Evolutionary conservation across 2,113 vertebrate species (phyloP).

Genomic region (Trogon melanurus): DNA sequence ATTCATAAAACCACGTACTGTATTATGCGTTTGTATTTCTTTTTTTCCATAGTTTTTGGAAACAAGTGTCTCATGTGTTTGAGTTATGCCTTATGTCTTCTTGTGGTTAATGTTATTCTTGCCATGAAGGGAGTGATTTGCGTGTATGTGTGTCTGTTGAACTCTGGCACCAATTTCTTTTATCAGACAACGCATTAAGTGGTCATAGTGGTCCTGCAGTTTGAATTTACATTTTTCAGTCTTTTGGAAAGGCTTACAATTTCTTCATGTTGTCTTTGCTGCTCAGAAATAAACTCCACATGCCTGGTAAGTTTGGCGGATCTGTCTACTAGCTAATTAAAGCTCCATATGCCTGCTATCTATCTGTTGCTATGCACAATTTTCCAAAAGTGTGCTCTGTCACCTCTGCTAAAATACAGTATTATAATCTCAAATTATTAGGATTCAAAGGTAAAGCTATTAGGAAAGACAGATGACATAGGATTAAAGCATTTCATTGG

Average conservation of each 20-base stretch:
- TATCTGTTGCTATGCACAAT: background rate
- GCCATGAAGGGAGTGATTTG: background rate
- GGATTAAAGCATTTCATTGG: background rate
- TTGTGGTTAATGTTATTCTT: background rate
- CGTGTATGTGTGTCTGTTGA: background rate
- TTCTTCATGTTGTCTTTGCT: background rate
- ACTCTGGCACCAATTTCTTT: background rate
- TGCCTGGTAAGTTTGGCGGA: background rate
- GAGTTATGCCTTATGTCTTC: background rate
- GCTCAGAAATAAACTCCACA: background rate
- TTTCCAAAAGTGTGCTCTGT: background rate
- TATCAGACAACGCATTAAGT: background rate
- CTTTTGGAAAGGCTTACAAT: background rate
- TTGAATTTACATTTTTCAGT: background rate
- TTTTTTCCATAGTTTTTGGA: background rate
- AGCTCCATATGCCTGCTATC: accelerated
- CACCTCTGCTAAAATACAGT: background rate
- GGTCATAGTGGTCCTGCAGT: background rate
- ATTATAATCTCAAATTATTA: background rate
- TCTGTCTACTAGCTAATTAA: background rate
- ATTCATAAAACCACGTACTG: background rate
- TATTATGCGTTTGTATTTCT: background rate
- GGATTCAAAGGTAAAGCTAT: background rate
- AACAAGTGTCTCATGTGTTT: background rate
- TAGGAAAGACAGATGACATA: background rate